Conservation (phyloP, 1,140 invertebrate genomes). For the Cotesia glomerata region DNA sequence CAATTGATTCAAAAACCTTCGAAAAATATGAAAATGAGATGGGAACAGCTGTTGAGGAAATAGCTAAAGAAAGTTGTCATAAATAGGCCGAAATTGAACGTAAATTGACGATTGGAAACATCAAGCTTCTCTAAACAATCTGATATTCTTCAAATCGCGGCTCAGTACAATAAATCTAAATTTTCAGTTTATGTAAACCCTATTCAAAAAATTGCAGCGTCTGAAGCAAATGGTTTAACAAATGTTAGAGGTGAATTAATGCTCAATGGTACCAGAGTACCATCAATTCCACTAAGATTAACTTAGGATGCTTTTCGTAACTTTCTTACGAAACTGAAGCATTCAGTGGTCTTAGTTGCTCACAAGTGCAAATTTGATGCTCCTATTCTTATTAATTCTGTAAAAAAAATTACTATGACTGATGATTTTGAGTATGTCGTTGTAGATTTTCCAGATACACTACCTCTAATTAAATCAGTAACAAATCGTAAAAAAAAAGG, state of each 20-base stretch:
- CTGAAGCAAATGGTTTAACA: conserved; percentile 10
- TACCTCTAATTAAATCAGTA: conserved; percentile 2
- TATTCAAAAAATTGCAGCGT: conserved; percentile 18
- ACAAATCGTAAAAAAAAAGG: background rate
- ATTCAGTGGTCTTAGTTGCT: background rate
- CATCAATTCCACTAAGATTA: conserved; percentile 10
- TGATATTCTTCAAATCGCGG: conserved; percentile 23
- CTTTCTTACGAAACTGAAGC: background rate
- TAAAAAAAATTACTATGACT: background rate
- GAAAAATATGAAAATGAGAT: too few relatives aligned
- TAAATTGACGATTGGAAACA: too few relatives aligned
- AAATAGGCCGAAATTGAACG: too few relatives aligned
- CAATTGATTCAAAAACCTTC: too few relatives aligned
- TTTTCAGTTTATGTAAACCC: conserved; percentile 22
- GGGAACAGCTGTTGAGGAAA: too few relatives aligned
- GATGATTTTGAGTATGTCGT: background rate
- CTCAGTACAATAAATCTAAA: conserved; percentile 5
- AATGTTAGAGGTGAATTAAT: conserved; percentile 23
- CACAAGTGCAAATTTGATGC: conserved; percentile 15
- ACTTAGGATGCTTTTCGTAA: background rate
- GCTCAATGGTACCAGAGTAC: conserved; percentile 7
- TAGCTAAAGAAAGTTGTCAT: too few relatives aligned
- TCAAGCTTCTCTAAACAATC: conserved; percentile 8
- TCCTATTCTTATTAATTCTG: background rate
- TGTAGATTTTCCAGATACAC: conserved; percentile 9